Evolutionary conservation across 2,888 invertebrate species (phyloP).

Genomic region (Stenoptilia bipunctidactyla): DNA sequence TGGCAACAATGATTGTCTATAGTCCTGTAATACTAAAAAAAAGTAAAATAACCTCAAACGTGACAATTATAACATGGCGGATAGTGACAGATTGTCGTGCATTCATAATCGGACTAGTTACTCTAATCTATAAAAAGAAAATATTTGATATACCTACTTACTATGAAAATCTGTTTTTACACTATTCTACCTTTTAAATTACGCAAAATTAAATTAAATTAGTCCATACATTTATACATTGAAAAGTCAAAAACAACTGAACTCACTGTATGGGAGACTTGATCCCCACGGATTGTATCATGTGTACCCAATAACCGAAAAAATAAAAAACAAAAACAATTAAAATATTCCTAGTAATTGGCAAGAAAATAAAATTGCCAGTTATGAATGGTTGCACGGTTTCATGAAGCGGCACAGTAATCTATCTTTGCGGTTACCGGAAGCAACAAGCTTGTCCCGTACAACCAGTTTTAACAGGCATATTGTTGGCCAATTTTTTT

Average conservation of each 20-base stretch:
- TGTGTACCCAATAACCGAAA: no score
- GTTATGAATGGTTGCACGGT: conserved; percentile 5
- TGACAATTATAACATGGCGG: neutral
- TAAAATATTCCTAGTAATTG: conserved; percentile 7
- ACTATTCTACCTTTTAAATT: no score
- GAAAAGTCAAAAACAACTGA: no score
- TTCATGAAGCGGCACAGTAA: neutral
- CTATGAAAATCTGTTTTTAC: no score
- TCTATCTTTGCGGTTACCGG: neutral
- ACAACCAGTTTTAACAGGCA: conserved; percentile 11
- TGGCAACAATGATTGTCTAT: neutral
- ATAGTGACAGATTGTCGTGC: neutral
- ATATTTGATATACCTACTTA: no score
- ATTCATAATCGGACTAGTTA: neutral
- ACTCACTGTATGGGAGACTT: no score
- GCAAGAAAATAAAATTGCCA: conserved; percentile 6
- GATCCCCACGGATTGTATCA: no score
- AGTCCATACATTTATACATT: no score
- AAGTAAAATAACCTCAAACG: neutral
- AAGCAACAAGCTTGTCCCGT: conserved; percentile 2
- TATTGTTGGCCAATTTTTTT: conserved; percentile 11
- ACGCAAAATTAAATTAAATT: no score
- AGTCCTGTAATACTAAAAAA: neutral
- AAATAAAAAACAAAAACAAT: no score
- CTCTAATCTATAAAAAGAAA: no score